Evolutionary conservation across 2,888 invertebrate species (phyloP), one percentile per base, ranked within the genome.

Genomic region (Eurytoma californica): DNA sequence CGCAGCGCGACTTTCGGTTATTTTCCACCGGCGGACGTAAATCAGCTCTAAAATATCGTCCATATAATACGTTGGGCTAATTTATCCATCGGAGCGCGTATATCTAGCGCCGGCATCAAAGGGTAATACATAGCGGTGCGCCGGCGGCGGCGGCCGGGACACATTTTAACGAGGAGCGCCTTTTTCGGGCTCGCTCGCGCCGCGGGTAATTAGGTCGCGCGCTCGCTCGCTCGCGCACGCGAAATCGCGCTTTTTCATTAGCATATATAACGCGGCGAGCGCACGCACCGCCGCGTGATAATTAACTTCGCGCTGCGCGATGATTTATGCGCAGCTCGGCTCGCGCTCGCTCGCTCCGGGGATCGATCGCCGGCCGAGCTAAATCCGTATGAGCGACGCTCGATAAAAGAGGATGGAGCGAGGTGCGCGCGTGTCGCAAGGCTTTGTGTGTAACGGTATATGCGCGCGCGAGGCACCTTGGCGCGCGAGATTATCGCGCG

Each of bases 231-330:
- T 53, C 55, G 57, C 70, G 47, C 63, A 63, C 51, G 74, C 74
- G 68, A 72, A 58, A 24, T 30, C 49, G 69, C 57, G 70, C 58
- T 79, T 70, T 74, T 79, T 79, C 75, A 72, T 80, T 72, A 80
- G 70, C 75, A 63, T 69, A 73, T 18, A 55, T 20, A 53, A 53
- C 47, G 53, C 47, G n/a, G 47, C 57, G 58, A 16, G 47, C 18
- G 20, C 20, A 12, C n/a, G 49, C 24, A n/a, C 49, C n/a, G 20
- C 47, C 66, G 69, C 18, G 65, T 58, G 72, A 67, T 77, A 72
- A 77, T 77, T 67, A 70, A 70, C 72, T 49, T 18, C 57, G 61
- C 67, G 55, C 39, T 39, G 39, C 39, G 39, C 57, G 20, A 57
- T 49, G 73, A 73, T 66, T 73, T 73, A 66, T 57, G 60, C 60